Evolutionary conservation across 2,797 vertebrate genomes (phyloP), one percentile per base, ranked within the genome.

Genomic region (Helarctos malayanus): DNA sequence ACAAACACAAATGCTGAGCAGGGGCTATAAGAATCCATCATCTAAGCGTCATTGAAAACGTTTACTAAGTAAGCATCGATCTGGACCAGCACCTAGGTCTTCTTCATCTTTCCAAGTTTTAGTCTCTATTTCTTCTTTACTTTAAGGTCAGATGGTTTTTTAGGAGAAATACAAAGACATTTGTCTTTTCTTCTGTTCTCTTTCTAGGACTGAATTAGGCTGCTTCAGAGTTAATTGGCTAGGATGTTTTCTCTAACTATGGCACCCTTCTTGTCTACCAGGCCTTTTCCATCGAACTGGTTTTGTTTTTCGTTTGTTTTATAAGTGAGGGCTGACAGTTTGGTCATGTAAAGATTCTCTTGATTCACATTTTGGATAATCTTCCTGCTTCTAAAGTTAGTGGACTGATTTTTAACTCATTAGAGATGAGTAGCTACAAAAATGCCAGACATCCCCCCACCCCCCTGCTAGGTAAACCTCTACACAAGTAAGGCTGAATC

Each of bases 381-480:
- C 85, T 78, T 91, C 38, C 65, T 86, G 29, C 52, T 94, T 93
- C 29, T 16, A 38, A 27, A 84, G 59, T 90, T 80, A 41, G 57
- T 57, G 18, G n/a, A 54, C 76, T 96, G 82, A 61, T 68, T 91
- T 93, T 52, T 27, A 85, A 95, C 23, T 96, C 79, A 81, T 84
- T 69, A 71, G 35, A 96, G 57, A 83, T 63, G 84, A 84, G 65
- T 91, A 57, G 59, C 38, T 92, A 12, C 35, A 84, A 54, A 61
- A 35, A 59, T 56, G 79, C 8, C 56, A 94, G 32, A 73, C 16
- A 83, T 83, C 19, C 49, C 0, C 35, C 5, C 41, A 41, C 6
- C 9, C n/a, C 41, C 15, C 38, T 54, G 73, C 18, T 27, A 9
- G 54, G 27, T 52, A 76, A 32, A 59, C 35, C 10, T 47, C 14